Evolutionary conservation across 2,888 invertebrate species (phyloP).

Genomic region (Pilophorus perplexus): DNA sequence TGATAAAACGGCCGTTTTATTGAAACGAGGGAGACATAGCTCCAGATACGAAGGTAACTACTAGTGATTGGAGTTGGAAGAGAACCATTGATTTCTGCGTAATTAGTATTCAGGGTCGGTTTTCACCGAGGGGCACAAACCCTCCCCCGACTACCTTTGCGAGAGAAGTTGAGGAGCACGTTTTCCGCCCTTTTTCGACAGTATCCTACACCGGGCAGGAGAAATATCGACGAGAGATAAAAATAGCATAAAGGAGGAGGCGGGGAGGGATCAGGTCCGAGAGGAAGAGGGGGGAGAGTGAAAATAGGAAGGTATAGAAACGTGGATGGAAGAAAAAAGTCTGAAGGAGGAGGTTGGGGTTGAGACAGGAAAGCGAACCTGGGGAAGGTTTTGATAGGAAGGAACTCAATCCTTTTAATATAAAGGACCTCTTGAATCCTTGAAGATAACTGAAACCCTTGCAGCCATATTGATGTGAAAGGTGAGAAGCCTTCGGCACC

Average conservation of each 20-base stretch:
- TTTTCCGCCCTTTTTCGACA: too few relatives aligned
- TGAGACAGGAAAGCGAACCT: constrained; percentile 2
- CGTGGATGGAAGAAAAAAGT: constrained; percentile 2
- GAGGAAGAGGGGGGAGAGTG: constrained; percentile 22
- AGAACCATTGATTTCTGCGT: constrained; percentile 20
- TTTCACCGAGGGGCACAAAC: constrained; percentile 6
- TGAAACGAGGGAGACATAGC: neutral
- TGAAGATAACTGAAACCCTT: constrained; percentile 40
- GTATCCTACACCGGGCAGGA: too few relatives aligned
- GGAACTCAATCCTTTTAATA: constrained; percentile 40
- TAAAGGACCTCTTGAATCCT: constrained; percentile 39
- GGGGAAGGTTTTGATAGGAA: constrained; percentile 35
- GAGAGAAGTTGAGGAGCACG: too few relatives aligned
- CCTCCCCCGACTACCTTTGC: too few relatives aligned
- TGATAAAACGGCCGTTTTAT: neutral
- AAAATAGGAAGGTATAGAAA: constrained; percentile 27
- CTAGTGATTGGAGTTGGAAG: constrained; percentile 7
- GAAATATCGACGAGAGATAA: constrained; percentile 25
- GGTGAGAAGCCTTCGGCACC: constrained; percentile 29
- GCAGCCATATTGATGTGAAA: constrained; percentile 40
- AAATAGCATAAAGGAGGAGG: constrained; percentile 5
- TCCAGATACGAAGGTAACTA: constrained; percentile 11
- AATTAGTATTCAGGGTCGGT: constrained; percentile 25
- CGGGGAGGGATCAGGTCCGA: too few relatives aligned
- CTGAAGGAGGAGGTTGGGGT: too few relatives aligned